Conservation (phyloP, 2,797 vertebrate genomes). For the Meriones psammophilus region DNA sequence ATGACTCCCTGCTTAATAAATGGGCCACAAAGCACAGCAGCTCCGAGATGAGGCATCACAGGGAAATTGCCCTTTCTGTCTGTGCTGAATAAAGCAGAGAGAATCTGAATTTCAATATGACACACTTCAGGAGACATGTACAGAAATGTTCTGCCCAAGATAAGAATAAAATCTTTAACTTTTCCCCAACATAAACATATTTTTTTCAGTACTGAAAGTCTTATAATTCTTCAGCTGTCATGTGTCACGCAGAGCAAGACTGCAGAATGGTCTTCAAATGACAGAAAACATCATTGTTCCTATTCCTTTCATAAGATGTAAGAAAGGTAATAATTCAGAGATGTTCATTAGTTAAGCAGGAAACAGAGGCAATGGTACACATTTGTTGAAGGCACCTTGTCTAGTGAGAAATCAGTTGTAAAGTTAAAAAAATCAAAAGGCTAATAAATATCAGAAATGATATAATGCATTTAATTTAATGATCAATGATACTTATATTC, state of each 20-base stretch:
- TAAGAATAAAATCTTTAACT: not conserved
- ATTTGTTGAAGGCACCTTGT: not conserved
- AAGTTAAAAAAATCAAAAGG: not conserved
- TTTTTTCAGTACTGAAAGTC: not conserved
- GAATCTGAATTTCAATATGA: not conserved
- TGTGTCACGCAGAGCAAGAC: not conserved
- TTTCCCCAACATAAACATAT: not conserved
- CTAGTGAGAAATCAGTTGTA: not conserved
- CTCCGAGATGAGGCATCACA: not conserved
- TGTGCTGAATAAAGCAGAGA: not conserved
- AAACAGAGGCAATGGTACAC: not conserved
- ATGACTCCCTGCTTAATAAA: not conserved
- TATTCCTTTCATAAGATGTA: not conserved
- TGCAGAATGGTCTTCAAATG: not conserved
- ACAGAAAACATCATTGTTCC: not conserved
- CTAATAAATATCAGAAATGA: not conserved
- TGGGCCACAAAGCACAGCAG: not conserved
- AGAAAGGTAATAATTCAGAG: slow-evolving; percentile 25
- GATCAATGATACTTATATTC: not conserved
- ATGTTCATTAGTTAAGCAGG: not conserved
- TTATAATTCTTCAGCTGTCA: not conserved
- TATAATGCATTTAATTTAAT: slow-evolving; percentile 1
- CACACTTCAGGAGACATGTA: not conserved
- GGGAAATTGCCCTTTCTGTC: not conserved
- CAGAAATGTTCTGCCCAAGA: not conserved